These are phyloP conservation scores for Cyphomyrmex costatus DNA, from an alignment of 1,140 invertebrate species.

Conservation along the genomic window DNA sequence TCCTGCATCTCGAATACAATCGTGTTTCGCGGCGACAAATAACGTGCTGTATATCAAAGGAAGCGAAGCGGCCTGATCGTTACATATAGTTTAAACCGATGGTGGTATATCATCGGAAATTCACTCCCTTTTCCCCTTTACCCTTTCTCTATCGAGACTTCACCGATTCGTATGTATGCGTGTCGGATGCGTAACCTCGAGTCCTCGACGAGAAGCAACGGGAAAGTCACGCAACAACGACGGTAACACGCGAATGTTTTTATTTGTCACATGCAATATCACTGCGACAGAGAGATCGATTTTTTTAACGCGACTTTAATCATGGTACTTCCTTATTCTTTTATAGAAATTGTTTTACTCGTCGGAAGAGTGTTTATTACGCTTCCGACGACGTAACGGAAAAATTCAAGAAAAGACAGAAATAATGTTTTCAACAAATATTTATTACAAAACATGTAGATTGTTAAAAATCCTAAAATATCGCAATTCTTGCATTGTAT, in stretches of 20 bases:
- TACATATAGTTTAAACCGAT: not conserved
- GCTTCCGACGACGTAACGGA: not conserved
- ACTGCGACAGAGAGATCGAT: not conserved
- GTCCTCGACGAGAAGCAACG: conserved; percentile 3
- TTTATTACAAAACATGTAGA: conserved; percentile 69
- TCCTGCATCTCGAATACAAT: conserved; percentile 20
- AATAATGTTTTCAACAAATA: conserved; percentile 43
- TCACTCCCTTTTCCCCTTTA: not conserved
- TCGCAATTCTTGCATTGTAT: not conserved
- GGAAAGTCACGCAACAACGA: conserved; percentile 18
- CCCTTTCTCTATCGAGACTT: not conserved
- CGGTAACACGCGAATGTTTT: not conserved
- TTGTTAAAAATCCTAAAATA: conserved; percentile 40
- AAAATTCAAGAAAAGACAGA: not conserved
- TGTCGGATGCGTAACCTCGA: not conserved
- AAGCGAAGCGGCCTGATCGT: not conserved
- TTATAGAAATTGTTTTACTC: not conserved
- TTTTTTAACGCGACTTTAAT: conserved; percentile 25
- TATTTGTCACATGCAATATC: not conserved
- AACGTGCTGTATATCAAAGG: not conserved
- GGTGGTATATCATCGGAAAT: not conserved
- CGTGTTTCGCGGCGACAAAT: not conserved
- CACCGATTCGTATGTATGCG: not conserved
- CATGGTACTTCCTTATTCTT: not conserved
- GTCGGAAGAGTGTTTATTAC: not conserved